Percentiles rank a stretch among this genome's conserved stretches.
phyloP scores from a whole-genome alignment of 53 echinoderm and acorn worm species.

The Pentamera pediparva region DNA sequence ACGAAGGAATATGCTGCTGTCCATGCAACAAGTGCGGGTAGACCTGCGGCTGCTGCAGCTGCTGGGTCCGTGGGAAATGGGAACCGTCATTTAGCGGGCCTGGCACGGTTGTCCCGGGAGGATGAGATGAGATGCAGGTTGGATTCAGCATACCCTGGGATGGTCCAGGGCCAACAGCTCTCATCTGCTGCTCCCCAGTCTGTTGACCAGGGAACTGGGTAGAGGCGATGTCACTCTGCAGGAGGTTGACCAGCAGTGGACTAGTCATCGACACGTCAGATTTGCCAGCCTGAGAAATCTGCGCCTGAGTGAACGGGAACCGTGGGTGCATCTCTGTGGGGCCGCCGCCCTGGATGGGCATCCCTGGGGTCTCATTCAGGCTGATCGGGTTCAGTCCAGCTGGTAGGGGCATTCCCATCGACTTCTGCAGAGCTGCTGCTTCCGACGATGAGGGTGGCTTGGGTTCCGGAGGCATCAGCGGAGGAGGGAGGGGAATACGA shows the following conservation, averaged over 20 bases:
- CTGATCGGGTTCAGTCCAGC: conserved; percentile 68
- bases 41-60: conserved; percentile 4
- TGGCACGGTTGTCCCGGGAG: background rate
- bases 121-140: conserved; percentile 27
- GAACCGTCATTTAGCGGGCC: background rate
- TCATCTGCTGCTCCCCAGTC: conserved; percentile 36
- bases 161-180: conserved; percentile 7
- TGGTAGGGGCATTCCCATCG: conserved; percentile 61
- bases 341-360: conserved; percentile 16
- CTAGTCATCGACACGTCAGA: conserved; percentile 73
- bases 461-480: conserved; percentile 61
- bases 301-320: conserved; percentile 21
- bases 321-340: background rate
- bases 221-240: conserved; percentile 85
- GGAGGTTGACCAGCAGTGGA: conserved; percentile 82
- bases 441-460: conserved; percentile 46
- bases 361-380: conserved; percentile 45
- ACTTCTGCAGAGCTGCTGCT: conserved; percentile 38
- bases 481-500: conserved; percentile 60
- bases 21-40: conserved; percentile 25
- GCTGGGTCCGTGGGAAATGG: conserved; percentile 15
- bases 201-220: conserved; percentile 85
- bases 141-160: conserved; percentile 38
- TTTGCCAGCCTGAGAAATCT: conserved; percentile 17
- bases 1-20: background rate